Evolutionary conservation across 1,140 invertebrate genomes (phyloP).

Genomic region (Heterodera carotae): DNA sequence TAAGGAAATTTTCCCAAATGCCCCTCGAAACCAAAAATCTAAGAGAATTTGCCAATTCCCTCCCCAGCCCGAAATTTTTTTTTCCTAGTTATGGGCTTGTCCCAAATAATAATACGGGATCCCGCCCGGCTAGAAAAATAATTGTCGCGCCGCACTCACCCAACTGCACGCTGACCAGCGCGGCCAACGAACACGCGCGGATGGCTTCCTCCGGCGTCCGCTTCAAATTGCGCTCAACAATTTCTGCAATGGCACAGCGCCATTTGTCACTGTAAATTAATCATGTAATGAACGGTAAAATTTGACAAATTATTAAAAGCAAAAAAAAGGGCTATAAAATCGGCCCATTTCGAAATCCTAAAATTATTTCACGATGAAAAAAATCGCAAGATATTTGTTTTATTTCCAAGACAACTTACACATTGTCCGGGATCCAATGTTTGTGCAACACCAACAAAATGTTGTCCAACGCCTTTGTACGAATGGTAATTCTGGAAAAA

Average conservation of each 20-base stretch:
- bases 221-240: conserved; percentile 51
- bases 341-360: too few relatives aligned
- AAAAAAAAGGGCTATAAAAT: too few relatives aligned
- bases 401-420: not conserved
- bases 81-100: conserved; percentile 6
- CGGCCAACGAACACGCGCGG: conserved; percentile 41
- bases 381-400: too few relatives aligned
- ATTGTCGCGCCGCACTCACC: conserved; percentile 27
- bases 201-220: conserved; percentile 44
- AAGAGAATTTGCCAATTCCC: too few relatives aligned
- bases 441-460: conserved; percentile 34
- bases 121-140: not conserved
- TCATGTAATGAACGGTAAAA: not conserved
- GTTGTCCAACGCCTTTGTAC: conserved; percentile 46
- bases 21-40: too few relatives aligned
- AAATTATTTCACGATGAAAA: too few relatives aligned
- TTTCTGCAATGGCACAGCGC: conserved; percentile 40
- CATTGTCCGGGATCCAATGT: conserved; percentile 44
- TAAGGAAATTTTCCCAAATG: too few relatives aligned
- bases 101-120: not conserved
- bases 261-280: conserved; percentile 34
- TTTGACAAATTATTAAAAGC: too few relatives aligned
- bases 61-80: too few relatives aligned
- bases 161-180: conserved; percentile 41
- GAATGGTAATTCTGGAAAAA: conserved; percentile 38